Evolutionary conservation across 2,113 vertebrate genomes (phyloP).

Genomic region (Ameiurus melas): DNA sequence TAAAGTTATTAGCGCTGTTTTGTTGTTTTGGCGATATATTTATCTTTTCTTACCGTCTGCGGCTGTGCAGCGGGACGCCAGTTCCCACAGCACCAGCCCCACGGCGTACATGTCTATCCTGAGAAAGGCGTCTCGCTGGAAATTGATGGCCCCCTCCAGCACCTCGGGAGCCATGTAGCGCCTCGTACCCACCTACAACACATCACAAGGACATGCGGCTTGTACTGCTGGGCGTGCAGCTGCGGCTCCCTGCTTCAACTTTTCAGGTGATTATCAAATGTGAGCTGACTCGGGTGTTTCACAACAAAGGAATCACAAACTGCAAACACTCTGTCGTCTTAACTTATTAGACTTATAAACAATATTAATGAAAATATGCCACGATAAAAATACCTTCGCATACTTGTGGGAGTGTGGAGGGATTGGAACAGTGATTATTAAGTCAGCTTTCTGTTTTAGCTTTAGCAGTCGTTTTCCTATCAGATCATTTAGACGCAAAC

Average conservation of each 20-base stretch:
- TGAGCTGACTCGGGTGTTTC: background rate
- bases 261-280: background rate
- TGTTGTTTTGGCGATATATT: background rate
- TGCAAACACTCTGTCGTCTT: background rate
- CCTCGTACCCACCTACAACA: constrained; percentile 87
- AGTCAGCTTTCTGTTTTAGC: background rate
- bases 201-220: background rate
- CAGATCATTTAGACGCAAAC: background rate
- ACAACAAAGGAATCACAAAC: background rate
- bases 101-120: constrained; percentile 98
- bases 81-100: constrained; percentile 93
- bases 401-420: background rate
- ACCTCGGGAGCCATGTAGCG: constrained; percentile 98
- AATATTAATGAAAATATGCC: background rate
- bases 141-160: constrained; percentile 97
- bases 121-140: constrained; percentile 96
- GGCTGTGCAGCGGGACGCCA: constrained; percentile 92
- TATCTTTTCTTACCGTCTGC: constrained; percentile 82
- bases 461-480: background rate
- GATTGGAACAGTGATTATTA: background rate
- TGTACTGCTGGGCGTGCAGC: background rate
- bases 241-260: background rate
- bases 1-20: background rate
- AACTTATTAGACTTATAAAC: background rate
- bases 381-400: background rate